Evolutionary conservation across 2,888 invertebrate species (phyloP).

Genomic region (Hypena proboscidalis): DNA sequence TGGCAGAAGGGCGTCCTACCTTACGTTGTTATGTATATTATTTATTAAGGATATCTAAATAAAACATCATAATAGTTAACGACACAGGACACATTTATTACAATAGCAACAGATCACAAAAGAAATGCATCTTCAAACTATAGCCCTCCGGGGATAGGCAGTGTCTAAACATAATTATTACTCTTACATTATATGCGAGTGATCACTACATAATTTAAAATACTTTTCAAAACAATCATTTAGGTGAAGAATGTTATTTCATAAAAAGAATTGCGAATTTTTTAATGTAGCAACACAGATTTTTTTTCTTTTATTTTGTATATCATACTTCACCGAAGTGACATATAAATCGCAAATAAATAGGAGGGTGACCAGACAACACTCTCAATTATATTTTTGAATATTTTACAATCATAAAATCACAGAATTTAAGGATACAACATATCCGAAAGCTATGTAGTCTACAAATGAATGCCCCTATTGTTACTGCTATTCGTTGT

Average conservation of each 20-base stretch:
- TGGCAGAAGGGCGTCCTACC: no score
- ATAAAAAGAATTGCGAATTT: not conserved
- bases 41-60: constrained; percentile 7
- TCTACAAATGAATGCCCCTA: constrained; percentile 7
- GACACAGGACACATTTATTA: constrained; percentile 64
- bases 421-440: constrained; percentile 60
- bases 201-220: constrained; percentile 34
- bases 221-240: constrained; percentile 36
- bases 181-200: constrained; percentile 26
- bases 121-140: constrained; percentile 50
- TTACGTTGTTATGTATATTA: no score
- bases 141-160: constrained; percentile 16
- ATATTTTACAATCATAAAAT: constrained; percentile 48
- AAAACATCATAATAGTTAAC: constrained; percentile 52
- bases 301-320: not conserved
- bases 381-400: constrained; percentile 40
- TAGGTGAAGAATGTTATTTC: constrained; percentile 15
- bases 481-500: constrained; percentile 9
- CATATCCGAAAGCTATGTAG: constrained; percentile 34
- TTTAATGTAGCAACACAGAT: no score
- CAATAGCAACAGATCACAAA: constrained; percentile 70
- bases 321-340: constrained; percentile 8
- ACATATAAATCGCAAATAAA: constrained; percentile 21
- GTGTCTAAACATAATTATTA: constrained; percentile 39
- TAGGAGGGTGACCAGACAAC: constrained; percentile 50